phyloP scores from a whole-genome alignment of 2,113 vertebrate genomes.

The Tenebrosternarchus preto region DNA sequence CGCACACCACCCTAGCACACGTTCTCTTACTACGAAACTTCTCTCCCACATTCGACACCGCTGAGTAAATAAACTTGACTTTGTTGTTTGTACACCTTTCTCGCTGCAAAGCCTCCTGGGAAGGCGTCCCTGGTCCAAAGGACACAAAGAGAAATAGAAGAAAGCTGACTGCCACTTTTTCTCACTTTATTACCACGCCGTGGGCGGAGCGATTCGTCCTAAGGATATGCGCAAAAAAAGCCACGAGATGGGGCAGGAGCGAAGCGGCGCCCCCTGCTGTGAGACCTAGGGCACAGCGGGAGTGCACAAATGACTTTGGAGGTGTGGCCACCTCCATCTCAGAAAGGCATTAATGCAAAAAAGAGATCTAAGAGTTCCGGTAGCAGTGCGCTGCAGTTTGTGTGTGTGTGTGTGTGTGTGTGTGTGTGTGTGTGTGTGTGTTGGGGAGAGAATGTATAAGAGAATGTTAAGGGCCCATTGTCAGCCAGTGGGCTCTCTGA shows the following conservation, averaged over 20 bases:
- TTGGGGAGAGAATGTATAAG: not conserved
- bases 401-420: no score
- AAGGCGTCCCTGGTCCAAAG: constrained; percentile 54
- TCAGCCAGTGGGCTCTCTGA: not conserved
- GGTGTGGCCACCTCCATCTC: constrained; percentile 13
- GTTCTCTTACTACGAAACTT: constrained; percentile 34
- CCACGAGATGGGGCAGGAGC: not conserved
- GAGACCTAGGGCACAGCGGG: constrained; percentile 36
- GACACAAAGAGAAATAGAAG: constrained; percentile 58
- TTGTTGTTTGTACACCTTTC: constrained; percentile 26
- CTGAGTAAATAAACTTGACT: constrained; percentile 47
- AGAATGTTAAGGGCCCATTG: not conserved
- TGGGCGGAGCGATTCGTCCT: constrained; percentile 32
- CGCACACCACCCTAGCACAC: constrained; percentile 3
- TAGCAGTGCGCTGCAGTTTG: not conserved
- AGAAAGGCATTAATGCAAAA: constrained; percentile 36
- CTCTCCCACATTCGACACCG: constrained; percentile 25
- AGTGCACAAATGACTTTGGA: constrained; percentile 47
- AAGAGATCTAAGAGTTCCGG: constrained; percentile 24
- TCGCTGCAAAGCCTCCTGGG: constrained; percentile 60
- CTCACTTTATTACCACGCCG: constrained; percentile 16
- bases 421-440: no score
- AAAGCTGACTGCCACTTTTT: constrained; percentile 45
- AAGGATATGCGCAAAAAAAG: constrained; percentile 64
- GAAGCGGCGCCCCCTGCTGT: constrained; percentile 35